phyloP scores from a whole-genome alignment of 2,113 vertebrate genomes.

The Alouatta palliata region DNA sequence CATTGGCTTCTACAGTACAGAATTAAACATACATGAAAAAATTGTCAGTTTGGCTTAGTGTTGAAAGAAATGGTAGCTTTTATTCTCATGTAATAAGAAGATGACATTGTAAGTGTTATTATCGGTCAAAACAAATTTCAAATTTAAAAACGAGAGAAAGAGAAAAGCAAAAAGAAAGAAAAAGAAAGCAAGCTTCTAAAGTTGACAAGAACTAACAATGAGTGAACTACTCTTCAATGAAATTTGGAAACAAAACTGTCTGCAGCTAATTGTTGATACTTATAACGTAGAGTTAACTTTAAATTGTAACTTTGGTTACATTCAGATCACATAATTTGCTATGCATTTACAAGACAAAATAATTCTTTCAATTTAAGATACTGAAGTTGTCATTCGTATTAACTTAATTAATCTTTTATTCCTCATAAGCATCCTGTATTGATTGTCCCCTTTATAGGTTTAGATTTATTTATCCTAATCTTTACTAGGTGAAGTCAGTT shows the following conservation, averaged over 20 bases:
- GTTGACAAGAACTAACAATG: background rate
- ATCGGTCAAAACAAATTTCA: background rate
- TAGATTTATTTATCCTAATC: background rate
- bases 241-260: background rate
- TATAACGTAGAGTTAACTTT: background rate
- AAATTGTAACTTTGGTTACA: background rate
- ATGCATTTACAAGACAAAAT: background rate
- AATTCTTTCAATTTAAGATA: background rate
- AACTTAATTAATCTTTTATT: background rate
- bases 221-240: background rate
- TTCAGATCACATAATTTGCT: background rate
- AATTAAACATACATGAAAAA: conserved; percentile 11
- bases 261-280: background rate
- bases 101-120: conserved; percentile 18
- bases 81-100: conserved; percentile 34
- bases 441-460: background rate
- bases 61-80: conserved; percentile 1
- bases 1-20: background rate
- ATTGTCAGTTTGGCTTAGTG: background rate
- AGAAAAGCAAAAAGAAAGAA: background rate
- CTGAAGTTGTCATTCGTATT: background rate
- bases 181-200: background rate
- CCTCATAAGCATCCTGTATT: background rate
- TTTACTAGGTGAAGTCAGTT: background rate
- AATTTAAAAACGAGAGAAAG: background rate